phyloP scores from a whole-genome alignment of 2,113 vertebrate genomes.

The Furnarius figulus region DNA sequence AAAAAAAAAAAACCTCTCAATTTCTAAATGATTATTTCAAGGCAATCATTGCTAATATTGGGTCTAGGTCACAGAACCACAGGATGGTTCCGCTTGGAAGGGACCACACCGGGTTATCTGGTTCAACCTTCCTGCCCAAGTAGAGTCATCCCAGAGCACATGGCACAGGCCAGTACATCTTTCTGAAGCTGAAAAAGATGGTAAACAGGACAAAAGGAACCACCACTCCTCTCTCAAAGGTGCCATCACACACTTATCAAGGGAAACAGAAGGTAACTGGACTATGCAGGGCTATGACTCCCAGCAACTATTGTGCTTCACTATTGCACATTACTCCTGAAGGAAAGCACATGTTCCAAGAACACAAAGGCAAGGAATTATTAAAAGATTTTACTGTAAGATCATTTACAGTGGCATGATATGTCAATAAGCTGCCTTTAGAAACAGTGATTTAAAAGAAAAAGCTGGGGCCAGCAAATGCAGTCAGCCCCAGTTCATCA shows the following conservation, averaged over 20 bases:
- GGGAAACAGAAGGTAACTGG: not conserved
- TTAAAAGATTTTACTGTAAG: not conserved
- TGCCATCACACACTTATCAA: not conserved
- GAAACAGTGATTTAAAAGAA: not conserved
- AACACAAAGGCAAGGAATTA: not conserved
- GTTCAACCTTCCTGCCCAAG: not conserved
- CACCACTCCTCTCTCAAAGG: not conserved
- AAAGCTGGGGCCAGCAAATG: not conserved
- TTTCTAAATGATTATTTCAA: not conserved
- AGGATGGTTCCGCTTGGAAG: not conserved
- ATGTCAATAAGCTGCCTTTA: not conserved
- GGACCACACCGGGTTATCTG: too few relatives aligned
- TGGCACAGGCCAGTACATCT: fast-evolving
- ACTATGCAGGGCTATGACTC: not conserved
- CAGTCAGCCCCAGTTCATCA: not conserved
- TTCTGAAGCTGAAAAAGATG: not conserved
- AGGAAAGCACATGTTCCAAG: not conserved
- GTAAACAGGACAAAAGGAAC: not conserved
- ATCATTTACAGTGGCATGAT: not conserved
- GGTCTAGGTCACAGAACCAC: not conserved
- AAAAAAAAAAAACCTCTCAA: not conserved
- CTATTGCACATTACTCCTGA: not conserved
- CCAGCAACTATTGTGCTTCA: not conserved
- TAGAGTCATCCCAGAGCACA: not conserved
- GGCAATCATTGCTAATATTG: not conserved